Percentiles rank a stretch among this genome's conserved stretches.
Conservation (phyloP, 1,140 invertebrate genomes). For the Scylla paramamosain region DNA sequence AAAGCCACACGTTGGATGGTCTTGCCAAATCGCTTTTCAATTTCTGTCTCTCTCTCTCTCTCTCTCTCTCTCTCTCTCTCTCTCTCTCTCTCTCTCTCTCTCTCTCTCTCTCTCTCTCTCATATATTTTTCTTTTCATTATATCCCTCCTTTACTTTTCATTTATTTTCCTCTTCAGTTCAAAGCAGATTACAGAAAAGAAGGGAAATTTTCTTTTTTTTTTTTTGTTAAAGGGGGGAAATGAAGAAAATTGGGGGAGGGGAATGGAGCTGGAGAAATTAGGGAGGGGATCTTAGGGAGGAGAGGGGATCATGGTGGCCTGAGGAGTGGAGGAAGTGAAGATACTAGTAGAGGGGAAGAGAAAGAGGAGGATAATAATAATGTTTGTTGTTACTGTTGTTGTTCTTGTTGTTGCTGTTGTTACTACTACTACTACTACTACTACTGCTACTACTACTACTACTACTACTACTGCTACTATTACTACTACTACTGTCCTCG, state of each 20-base stretch:
- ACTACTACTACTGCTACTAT: neutral
- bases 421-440: neutral
- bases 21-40: constrained; percentile 22
- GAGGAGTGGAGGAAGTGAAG: no score
- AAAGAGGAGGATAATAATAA: no score
- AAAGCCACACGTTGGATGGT: neutral
- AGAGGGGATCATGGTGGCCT: no score
- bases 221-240: no score
- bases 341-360: no score
- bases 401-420: no score
- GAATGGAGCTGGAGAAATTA: no score
- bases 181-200: no score
- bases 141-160: neutral
- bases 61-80: neutral
- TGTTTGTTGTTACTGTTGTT: no score
- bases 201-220: no score
- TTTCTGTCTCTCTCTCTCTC: neutral
- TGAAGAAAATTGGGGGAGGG: no score
- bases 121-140: neutral
- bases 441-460: neutral
- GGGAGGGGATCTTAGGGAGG: no score
- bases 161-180: neutral
- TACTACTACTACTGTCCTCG: neutral
- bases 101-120: neutral
- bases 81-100: neutral